Percentiles rank a stretch among this genome's conserved stretches.
Conservation (phyloP, 1,140 invertebrate species). For the Drosophila guanche region DNA sequence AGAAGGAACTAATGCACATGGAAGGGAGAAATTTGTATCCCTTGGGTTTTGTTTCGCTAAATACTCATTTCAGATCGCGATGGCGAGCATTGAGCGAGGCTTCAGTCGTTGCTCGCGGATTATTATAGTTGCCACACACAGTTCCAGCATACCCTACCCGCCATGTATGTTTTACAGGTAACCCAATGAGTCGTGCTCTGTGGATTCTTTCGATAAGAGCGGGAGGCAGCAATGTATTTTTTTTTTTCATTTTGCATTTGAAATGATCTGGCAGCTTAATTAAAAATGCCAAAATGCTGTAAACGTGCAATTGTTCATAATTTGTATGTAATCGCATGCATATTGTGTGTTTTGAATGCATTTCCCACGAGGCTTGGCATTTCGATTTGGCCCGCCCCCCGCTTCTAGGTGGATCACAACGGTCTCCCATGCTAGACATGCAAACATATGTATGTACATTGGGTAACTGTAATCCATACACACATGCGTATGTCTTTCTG, state of each 20-base stretch:
- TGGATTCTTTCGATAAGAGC: conserved; percentile 62
- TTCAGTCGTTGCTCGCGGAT: too few species aligned
- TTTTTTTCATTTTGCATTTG: conserved; percentile 16
- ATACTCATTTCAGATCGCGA: too few species aligned
- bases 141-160: conserved; percentile 19
- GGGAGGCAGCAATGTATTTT: background rate
- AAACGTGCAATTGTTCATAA: conserved; percentile 54
- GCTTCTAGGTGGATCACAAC: conserved; percentile 14
- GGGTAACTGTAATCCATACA: conserved; percentile 23
- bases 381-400: conserved; percentile 40
- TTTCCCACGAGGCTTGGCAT: conserved; percentile 70
- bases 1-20: too few species aligned
- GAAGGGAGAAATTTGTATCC: too few species aligned
- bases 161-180: background rate
- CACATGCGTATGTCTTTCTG: background rate
- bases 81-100: too few species aligned
- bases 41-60: too few species aligned
- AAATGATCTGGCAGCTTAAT: conserved; percentile 63
- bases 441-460: background rate
- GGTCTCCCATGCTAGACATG: too few species aligned
- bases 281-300: conserved; percentile 59
- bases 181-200: conserved; percentile 47
- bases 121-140: background rate
- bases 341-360: conserved; percentile 12
- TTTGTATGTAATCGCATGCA: conserved; percentile 13